A percentile compares a stretch with the other conserved stretches of the same genome.
phyloP scores from a whole-genome alignment of 2,888 invertebrate genomes.

The Spodoptera picta region DNA sequence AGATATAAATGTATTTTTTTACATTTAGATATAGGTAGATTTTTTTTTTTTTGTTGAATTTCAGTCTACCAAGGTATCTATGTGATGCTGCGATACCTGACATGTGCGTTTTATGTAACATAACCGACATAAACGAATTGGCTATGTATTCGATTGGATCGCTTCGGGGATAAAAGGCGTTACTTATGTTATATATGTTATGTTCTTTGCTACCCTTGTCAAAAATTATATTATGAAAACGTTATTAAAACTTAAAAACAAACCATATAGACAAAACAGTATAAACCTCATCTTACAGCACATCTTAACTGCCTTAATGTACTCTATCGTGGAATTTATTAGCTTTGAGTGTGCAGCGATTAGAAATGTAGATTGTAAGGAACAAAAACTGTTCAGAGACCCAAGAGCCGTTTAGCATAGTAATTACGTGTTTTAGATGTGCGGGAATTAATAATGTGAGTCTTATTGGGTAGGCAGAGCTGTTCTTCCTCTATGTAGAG shows the following conservation, averaged over 20 bases:
- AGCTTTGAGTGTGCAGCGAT: constrained; percentile 59
- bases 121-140: no score
- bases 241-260: neutral
- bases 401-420: constrained; percentile 67
- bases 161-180: no score
- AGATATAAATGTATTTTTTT: no score
- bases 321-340: constrained; percentile 65
- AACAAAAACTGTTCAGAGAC: constrained; percentile 67
- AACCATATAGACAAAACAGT: neutral
- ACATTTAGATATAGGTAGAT: no score
- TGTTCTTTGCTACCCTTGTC: no score
- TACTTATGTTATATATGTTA: no score
- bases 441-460: constrained; percentile 39
- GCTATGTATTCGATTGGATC: no score
- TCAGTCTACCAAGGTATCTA: no score
- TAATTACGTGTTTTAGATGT: constrained; percentile 62
- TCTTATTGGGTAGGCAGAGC: constrained; percentile 19
- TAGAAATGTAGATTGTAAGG: constrained; percentile 70
- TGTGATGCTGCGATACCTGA: no score
- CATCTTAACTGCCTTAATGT: constrained; percentile 35
- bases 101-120: no score
- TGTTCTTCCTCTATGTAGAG: neutral
- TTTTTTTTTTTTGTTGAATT: no score
- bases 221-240: no score
- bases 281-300: constrained; percentile 16